Base-by-base conservation (phyloP, 1,140 invertebrate genomes). In the Zaprionus gabonicus region DNA sequence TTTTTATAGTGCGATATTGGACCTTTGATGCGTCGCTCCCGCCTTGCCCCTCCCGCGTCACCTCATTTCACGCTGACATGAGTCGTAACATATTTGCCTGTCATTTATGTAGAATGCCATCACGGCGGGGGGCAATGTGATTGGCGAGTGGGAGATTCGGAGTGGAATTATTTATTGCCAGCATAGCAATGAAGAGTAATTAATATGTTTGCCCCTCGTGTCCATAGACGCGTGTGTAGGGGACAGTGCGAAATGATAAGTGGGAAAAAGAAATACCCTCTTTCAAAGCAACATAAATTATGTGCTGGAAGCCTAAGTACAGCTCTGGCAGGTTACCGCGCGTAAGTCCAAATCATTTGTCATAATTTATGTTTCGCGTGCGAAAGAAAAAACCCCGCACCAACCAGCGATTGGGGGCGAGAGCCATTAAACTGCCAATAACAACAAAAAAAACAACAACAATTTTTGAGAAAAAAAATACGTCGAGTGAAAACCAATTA, bases 401-500 rank as follows among this genome's bases (percentile, higher is more conserved):
- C 20, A 20, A 70, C 57, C 76, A 69, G 68, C 72, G 41, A 46
- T 71, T 64, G 67, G 64, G 23, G 23, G 23, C 20, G 20, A 20
- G 23, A 23, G 64, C 72, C 64, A 78, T 80, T 75, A 86, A 87
- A 76, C 64, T 64, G 68, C 36, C 72, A 73, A 56, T 64, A 71
- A 79, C 55, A 82, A 36, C 68, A 63, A 31, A 25, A 15, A 66
- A 0, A 68, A 46, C 15, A 74, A 58, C 51, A 80, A 76, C 63
- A 55, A 36, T 80, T 80, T 87, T 78, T 78, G 81, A 78, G 74
- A 84, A 75, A 20, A 34, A 34, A 27, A 87, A 87, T 82, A 31
- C 7, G 80, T 87, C 84, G 78, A 90, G 78, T 90, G 78, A 81
- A 85, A 90, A 90, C 79, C 85, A 90, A 90, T 90, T 90, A 88